Evolutionary conservation across 2,888 invertebrate genomes (phyloP), one percentile per base, ranked within the genome.

Genomic region (Microctonus brassicae): DNA sequence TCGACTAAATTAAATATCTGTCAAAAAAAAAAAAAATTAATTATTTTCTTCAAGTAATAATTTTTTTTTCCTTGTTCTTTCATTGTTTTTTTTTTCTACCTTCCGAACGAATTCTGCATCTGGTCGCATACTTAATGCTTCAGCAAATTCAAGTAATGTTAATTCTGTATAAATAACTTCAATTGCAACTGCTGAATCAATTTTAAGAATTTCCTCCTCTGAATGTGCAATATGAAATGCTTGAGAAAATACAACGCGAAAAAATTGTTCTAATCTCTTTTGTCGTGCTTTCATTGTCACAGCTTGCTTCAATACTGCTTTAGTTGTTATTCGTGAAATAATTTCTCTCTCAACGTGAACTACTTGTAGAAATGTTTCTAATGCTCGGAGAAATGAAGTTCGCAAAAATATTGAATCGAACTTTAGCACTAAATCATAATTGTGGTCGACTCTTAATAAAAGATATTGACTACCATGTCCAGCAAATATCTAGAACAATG

Each of bases 121-220:
- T 0, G 90, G 82, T 72, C 88, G 87, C 88, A 92, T 90, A 52
- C 89, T 89, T 69, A 92, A 82, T 1, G 91, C 89, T 73, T 91
- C 91, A 0, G 91, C 91, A 86, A 92, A 91, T 83, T 92, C 92
- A 17, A 78, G 80, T 47, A 88, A 82, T 0, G 91, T 91, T 47
- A 91, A 79, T 80, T 91, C 90, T 20, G 89, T 90, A 65, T 89
- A 83, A 47, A 90, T 85, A 2, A 90, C 86, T 78, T 90, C 89
- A 77, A 86, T 88, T 10, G 89, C 88, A 3, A 88, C 82, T 70
- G 82, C 80, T 1, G 87, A 83, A 77, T 88, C 89, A 52, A 88
- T 81, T 68, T 83, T 80, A 29, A 88, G 76, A 13, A 88, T 83
- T 77, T 88, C 88, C 11, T 87, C 85, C 72, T 84, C 84, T 1